phyloP scores from a whole-genome alignment of 2,797 vertebrate genomes.

The Enteromius viviparus region DNA sequence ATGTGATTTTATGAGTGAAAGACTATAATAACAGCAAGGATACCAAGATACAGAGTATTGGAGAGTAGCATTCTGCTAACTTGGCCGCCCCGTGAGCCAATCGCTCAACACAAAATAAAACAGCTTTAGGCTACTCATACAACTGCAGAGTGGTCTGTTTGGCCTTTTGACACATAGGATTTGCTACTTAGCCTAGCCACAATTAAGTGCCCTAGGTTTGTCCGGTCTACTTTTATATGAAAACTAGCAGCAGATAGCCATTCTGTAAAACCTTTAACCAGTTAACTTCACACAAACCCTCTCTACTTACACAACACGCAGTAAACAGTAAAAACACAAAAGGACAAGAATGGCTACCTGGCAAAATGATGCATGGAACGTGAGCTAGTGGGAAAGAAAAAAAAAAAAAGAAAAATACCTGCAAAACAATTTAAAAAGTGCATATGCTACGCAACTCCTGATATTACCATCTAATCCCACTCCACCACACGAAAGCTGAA shows the following conservation, averaged over 20 bases:
- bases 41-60: not conserved
- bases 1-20: not conserved
- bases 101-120: not conserved
- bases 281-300: conserved; percentile 11
- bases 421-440: conserved; percentile 77
- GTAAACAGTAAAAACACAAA: conserved; percentile 33
- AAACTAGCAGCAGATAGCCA: not conserved
- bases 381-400: conserved; percentile 22
- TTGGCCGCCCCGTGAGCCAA: not conserved
- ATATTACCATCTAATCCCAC: conserved; percentile 59
- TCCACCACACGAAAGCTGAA: conserved; percentile 64
- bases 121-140: not conserved
- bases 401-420: conserved; percentile 46
- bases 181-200: not conserved
- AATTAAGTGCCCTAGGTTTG: not conserved
- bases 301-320: conserved; percentile 16
- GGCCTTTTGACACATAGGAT: not conserved
- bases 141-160: not conserved
- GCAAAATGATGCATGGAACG: conserved; percentile 47
- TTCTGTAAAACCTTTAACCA: conserved; percentile 11
- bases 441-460: conserved; percentile 75
- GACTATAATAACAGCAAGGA: not conserved
- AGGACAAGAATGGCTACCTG: conserved; percentile 47
- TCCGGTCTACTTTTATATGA: not conserved
- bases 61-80: not conserved